Base-by-base conservation (phyloP, 1,140 invertebrate genomes). In the Pygmarrhopalites habei region DNA sequence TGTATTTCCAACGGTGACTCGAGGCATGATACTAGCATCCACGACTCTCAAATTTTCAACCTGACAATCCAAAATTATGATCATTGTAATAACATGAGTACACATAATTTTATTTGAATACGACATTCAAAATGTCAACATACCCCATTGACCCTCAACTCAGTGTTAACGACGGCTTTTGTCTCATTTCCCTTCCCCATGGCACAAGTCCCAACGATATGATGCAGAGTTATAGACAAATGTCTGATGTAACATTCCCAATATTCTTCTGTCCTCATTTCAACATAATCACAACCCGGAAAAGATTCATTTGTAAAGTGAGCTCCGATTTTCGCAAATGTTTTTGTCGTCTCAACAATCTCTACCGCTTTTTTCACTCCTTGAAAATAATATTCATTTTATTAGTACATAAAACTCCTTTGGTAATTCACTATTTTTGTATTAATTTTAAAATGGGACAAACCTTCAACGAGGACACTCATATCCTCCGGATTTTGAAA, bases 171-270 rank as follows among this genome's bases (percentile, higher is more conserved):
- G n/a, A n/a, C n/a, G n/a, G n/a, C n/a, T n/a, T n/a, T n/a, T n/a
- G n/a, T n/a, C n/a, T n/a, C n/a, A n/a, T n/a, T n/a, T n/a, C n/a
- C n/a, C n/a, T n/a, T n/a, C n/a, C n/a, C n/a, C n/a, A n/a, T n/a
- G n/a, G n/a, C n/a, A n/a, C n/a, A n/a, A n/a, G n/a, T n/a, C n/a
- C n/a, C n/a, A n/a, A n/a, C n/a, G n/a, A n/a, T n/a, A n/a, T 89
- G 87, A 74, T 85, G 87, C 25, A 79, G 79, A 1, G 71, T 72
- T n/a, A 90, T 88, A 0, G 89, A 86, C 56, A 90, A 87, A 26
- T 88, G 88, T 23, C 88, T 77, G 14, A 89, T 87, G 71, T 89
- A 85, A 72, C 90, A 93, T 72, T 90, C 89, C 79, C 90, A 85
- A 71, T 92, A 93, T 2, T 81, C 81, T 66, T 92, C 89, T 2